Percentiles rank a stretch among this genome's conserved stretches.
phyloP scores from a whole-genome alignment of 2,797 vertebrate species.

The Dicrostonyx torquatus region DNA sequence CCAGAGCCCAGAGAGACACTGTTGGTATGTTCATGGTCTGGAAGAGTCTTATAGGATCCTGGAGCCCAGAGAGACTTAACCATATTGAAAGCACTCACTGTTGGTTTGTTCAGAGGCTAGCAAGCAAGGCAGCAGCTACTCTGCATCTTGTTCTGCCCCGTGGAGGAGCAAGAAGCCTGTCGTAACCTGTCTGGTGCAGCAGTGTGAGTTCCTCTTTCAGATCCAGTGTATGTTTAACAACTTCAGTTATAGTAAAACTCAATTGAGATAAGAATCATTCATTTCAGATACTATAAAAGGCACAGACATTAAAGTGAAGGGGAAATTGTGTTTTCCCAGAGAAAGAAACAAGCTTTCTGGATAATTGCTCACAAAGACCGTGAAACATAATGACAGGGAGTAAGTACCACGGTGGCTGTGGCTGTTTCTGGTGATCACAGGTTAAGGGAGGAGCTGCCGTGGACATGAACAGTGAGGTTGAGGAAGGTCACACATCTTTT shows the following conservation, averaged over 20 bases:
- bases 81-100: neutral
- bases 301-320: constrained; percentile 31
- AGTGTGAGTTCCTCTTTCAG: neutral
- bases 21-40: neutral
- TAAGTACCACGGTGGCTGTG: neutral
- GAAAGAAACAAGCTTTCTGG: constrained; percentile 32
- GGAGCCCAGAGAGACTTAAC: neutral
- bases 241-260: constrained; percentile 39
- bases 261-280: constrained; percentile 25
- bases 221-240: constrained; percentile 26
- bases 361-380: neutral
- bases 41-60: constrained; percentile 9
- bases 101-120: neutral
- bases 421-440: neutral
- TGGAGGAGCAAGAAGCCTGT: neutral
- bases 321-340: neutral
- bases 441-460: neutral
- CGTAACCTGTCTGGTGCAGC: neutral
- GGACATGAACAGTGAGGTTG: neutral
- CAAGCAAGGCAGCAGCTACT: neutral
- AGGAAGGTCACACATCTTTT: neutral
- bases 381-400: neutral
- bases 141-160: neutral
- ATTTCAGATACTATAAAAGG: constrained; percentile 37
- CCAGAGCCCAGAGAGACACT: neutral